Evolutionary conservation across 1,140 invertebrate species (phyloP), one percentile per base, ranked within the genome.

Genomic region (Melanaphis sacchari): DNA sequence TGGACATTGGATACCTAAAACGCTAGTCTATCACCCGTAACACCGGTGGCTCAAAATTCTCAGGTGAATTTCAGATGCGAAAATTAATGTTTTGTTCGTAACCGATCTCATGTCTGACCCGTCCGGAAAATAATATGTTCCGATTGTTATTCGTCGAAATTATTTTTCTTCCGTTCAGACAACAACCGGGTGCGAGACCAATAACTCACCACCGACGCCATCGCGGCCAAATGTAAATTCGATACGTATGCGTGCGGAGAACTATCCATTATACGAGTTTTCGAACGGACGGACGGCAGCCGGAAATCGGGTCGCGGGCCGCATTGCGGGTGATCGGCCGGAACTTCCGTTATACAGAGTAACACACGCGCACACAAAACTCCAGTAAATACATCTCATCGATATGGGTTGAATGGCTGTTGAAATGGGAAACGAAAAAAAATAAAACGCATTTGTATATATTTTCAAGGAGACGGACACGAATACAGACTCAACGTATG

Each of bases 221-320:
- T 49, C 46, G n/a, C 4, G 11, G 31, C 54, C 59, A n/a, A 76
- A 76, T 76, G 59, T n/a, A 76, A 76, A 76, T 76, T 76, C 59
- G 31, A 76, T n/a, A 26, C 82, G 40, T 15, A 40, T 11, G 24
- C 82, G 40, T 26, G 15, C 41, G 41, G 40, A 22, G n/a, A 87
- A 49, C 43, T 43, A 87, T 87, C 43, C 43, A 49, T 46, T 87
- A 87, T 76, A 15, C 43, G 41, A 31, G 85, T 87, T 46, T 87
- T 87, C 84, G 41, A 11, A 85, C 31, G 85, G 41, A 22, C 85
- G 31, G 41, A 9, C 85, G 41, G 31, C 31, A 18, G 43, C 41
- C 85, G 85, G 85, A 87, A 87, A 87, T 87, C 85, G 85, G 85
- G 41, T 46, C 85, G 31, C 18, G 26, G 85, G 85, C 85, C 43